These are phyloP conservation scores for Taeniopygia guttata DNA, from an alignment of 2,797 vertebrate genomes.

Conservation along the genomic window DNA sequence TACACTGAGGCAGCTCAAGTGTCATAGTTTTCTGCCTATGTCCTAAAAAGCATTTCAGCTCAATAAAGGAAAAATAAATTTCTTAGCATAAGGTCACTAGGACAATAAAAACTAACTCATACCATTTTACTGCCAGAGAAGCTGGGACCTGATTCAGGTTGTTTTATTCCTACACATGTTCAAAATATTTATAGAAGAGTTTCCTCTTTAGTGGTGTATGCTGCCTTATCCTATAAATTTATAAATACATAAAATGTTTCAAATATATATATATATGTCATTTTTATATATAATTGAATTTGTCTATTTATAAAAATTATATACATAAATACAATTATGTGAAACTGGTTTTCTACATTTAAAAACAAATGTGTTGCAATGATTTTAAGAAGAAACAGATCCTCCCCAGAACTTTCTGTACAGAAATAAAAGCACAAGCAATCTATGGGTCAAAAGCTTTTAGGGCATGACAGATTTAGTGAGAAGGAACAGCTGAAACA, in stretches of 20 bases:
- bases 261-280: neutral
- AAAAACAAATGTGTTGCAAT: neutral
- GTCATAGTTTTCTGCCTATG: neutral
- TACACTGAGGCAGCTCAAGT: neutral
- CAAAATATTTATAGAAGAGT: neutral
- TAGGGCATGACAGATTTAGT: neutral
- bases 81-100: neutral
- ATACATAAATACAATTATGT: neutral
- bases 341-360: fast-evolving
- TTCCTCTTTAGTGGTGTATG: neutral
- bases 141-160: neutral
- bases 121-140: neutral
- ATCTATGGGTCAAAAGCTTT: neutral
- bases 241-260: neutral
- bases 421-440: neutral
- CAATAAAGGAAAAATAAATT: neutral
- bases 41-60: neutral
- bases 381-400: neutral
- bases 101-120: neutral
- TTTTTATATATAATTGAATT: neutral
- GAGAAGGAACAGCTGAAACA: neutral
- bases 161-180: neutral
- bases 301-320: neutral
- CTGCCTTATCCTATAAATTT: neutral
- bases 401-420: neutral